Conservation (phyloP, 2,797 vertebrate genomes). For the Pseudochirops cupreus region DNA sequence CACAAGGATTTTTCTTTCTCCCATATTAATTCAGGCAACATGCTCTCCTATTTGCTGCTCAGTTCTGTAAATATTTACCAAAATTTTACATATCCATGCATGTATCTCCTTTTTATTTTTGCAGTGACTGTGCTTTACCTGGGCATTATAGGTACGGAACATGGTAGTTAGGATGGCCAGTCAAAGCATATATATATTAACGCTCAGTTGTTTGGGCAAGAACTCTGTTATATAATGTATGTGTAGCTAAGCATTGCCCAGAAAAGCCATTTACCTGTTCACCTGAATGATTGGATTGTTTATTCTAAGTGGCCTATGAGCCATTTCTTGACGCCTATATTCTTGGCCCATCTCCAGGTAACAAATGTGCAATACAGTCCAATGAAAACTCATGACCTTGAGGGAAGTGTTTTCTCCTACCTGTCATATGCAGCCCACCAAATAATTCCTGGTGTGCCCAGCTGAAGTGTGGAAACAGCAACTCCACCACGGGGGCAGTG, state of each 20-base stretch:
- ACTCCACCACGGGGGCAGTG: neutral
- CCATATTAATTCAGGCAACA: neutral
- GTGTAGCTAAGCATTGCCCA: neutral
- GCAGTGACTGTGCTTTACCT: neutral
- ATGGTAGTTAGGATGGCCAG: neutral
- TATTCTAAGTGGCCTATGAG: constrained; percentile 62
- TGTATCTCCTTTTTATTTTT: neutral
- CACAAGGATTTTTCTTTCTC: neutral
- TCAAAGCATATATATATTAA: neutral
- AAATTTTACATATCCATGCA: neutral
- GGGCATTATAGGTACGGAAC: neutral
- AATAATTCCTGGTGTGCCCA: neutral
- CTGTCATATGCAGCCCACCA: neutral
- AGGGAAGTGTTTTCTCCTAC: neutral
- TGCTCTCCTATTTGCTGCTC: neutral
- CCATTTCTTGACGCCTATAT: constrained; percentile 17
- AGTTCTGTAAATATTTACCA: neutral
- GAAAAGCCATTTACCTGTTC: constrained; percentile 51
- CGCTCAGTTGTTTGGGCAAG: neutral
- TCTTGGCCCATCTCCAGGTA: neutral
- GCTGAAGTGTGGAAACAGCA: neutral
- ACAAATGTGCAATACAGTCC: neutral
- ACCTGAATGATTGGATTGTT: constrained; percentile 57
- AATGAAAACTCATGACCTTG: neutral
- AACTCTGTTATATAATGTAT: neutral